Conservation (phyloP, 2,888 invertebrate species). For the Stenichneumon culpator region DNA sequence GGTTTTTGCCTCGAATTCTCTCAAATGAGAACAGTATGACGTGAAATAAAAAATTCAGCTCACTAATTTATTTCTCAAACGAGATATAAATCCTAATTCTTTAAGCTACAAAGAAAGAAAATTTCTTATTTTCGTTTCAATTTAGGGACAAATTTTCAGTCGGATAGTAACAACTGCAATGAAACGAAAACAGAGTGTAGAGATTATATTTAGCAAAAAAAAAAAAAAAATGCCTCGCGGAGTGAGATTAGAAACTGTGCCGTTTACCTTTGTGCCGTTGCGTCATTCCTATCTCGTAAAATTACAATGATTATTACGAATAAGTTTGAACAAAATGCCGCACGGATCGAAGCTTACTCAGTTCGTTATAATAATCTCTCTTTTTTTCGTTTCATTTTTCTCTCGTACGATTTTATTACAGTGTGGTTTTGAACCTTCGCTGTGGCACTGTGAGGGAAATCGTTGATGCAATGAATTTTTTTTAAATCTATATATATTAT, state of each 20-base stretch:
- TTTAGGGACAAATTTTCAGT: neutral
- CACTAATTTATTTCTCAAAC: neutral
- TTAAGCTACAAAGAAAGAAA: neutral
- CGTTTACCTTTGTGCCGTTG: constrained; percentile 28
- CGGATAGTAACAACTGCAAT: neutral
- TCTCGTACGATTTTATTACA: constrained; percentile 11
- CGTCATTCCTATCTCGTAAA: constrained; percentile 60
- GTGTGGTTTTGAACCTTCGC: neutral
- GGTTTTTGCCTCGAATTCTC: neutral
- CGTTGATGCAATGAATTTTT: constrained; percentile 5
- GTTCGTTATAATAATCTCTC: constrained; percentile 8
- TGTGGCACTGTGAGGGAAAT: constrained; percentile 9
- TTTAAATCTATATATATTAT: constrained; percentile 14
- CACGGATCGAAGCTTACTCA: neutral
- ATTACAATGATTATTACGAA: constrained; percentile 43
- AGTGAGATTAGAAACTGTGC: constrained; percentile 5
- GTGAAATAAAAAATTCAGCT: neutral
- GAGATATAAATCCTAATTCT: neutral
- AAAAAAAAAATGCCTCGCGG: neutral
- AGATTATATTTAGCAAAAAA: neutral
- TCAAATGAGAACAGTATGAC: neutral
- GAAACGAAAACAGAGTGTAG: neutral
- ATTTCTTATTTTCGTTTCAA: neutral
- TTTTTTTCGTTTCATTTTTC: constrained; percentile 25
- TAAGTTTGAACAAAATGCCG: constrained; percentile 15